These are phyloP conservation scores for Rhyacichthys aspro DNA, from an alignment of 2,797 vertebrate genomes.

Conservation along the genomic window DNA sequence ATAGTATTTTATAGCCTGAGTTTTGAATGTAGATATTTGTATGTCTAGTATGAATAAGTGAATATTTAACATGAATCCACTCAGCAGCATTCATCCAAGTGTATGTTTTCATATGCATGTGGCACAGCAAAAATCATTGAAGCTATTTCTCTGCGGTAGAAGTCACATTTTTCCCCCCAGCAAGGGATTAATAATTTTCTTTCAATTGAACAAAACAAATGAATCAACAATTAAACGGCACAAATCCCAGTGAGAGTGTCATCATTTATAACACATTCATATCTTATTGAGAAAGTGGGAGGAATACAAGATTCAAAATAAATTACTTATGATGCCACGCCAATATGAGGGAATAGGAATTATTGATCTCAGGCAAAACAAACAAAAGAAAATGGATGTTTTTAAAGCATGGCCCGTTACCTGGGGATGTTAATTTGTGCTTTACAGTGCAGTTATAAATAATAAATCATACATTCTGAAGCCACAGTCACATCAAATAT, in stretches of 20 bases:
- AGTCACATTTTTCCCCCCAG: constrained; percentile 11
- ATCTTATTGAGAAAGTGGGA: constrained; percentile 23
- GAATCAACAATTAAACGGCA: constrained; percentile 29
- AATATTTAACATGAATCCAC: not conserved
- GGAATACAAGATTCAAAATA: constrained; percentile 23
- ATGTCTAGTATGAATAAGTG: no score
- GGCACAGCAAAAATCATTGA: constrained; percentile 20
- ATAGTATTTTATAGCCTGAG: no score
- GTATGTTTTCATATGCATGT: not conserved
- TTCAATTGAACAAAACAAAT: constrained; percentile 31
- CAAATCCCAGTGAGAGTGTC: constrained; percentile 19
- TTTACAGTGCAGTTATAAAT: no score
- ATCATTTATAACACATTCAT: constrained; percentile 35
- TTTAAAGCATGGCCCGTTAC: not conserved
- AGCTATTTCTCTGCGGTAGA: constrained; percentile 20
- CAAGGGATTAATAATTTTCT: constrained; percentile 44
- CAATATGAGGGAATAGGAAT: constrained; percentile 1
- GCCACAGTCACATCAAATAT: no score
- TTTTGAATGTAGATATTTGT: no score
- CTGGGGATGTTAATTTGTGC: not conserved
- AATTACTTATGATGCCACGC: constrained; percentile 15
- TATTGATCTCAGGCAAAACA: constrained; percentile 11
- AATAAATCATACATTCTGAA: no score
- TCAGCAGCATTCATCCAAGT: not conserved
- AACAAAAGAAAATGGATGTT: constrained; percentile 4